Conservation (phyloP, 2,888 invertebrate genomes). For the Protonemura montana region DNA sequence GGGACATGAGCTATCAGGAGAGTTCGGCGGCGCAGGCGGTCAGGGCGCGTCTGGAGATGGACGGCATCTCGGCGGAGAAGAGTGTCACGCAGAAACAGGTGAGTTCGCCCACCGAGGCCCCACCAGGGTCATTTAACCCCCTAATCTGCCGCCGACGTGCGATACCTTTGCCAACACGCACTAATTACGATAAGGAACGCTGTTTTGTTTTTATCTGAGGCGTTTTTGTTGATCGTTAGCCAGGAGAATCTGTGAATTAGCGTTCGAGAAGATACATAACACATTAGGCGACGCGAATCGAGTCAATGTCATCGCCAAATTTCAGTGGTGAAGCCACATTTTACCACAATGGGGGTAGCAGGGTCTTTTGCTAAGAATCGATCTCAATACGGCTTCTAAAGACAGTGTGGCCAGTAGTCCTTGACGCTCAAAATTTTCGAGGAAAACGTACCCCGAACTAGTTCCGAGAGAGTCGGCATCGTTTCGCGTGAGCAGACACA, state of each 20-base stretch:
- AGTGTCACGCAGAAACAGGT: constrained; percentile 84
- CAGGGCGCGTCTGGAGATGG: constrained; percentile 80
- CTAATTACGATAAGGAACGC: neutral
- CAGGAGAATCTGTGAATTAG: neutral
- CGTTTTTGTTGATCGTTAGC: neutral
- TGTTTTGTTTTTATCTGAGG: neutral
- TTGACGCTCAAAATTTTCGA: neutral
- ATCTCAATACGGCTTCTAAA: too few species aligned
- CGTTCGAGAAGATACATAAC: too few species aligned
- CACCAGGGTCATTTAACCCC: neutral
- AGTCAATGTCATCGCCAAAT: neutral
- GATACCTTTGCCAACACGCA: neutral
- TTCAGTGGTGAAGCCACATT: neutral
- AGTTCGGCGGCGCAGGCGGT: constrained; percentile 73
- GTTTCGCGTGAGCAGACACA: constrained; percentile 17
- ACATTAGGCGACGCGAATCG: neutral
- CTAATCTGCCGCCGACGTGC: neutral
- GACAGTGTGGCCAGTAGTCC: too few species aligned
- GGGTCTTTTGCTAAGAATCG: too few species aligned
- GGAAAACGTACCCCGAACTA: neutral
- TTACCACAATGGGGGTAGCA: neutral
- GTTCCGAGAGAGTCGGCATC: neutral
- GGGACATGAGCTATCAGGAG: constrained; percentile 59
- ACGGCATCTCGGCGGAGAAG: constrained; percentile 86
- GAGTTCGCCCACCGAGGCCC: constrained; percentile 53